These are phyloP conservation scores for Hyperoplus lanceolatus DNA, from an alignment of 2,797 vertebrate species.

Conservation along the genomic window DNA sequence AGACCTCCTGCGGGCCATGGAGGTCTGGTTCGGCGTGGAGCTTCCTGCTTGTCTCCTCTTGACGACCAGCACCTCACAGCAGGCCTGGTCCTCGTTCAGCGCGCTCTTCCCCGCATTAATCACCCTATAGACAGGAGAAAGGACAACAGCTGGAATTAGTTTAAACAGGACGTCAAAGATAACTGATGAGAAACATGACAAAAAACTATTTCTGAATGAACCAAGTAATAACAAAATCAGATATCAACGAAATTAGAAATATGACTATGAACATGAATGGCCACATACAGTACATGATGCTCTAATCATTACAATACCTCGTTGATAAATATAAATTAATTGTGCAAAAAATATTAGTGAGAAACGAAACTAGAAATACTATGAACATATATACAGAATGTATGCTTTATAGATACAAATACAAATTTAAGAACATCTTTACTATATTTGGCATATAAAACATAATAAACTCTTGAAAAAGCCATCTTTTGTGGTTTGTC, in stretches of 20 bases:
- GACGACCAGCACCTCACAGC: conserved; percentile 94
- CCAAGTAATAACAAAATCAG: not conserved
- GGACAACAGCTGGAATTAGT: not conserved
- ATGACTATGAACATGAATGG: not conserved
- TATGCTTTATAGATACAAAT: no score
- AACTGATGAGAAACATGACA: not conserved
- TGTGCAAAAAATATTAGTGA: not conserved
- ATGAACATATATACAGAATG: no score
- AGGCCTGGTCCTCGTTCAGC: conserved; percentile 98
- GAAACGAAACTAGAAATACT: conserved; percentile 4
- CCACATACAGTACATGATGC: not conserved
- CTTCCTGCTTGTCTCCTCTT: conserved; percentile 86
- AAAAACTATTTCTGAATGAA: not conserved
- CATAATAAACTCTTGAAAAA: not conserved
- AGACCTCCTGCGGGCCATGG: conserved; percentile 88
- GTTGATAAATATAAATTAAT: not conserved
- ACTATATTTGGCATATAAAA: no score
- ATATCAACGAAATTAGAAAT: not conserved
- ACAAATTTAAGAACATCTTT: no score
- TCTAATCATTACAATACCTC: not conserved
- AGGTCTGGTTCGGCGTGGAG: conserved; percentile 88
- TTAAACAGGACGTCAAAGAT: not conserved
- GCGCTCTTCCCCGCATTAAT: conserved; percentile 98
- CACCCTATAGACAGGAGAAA: conserved; percentile 83
- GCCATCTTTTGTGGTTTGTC: not conserved